Evolutionary conservation across 1,140 invertebrate species (phyloP).

Genomic region (Acromyrmex heyeri): DNA sequence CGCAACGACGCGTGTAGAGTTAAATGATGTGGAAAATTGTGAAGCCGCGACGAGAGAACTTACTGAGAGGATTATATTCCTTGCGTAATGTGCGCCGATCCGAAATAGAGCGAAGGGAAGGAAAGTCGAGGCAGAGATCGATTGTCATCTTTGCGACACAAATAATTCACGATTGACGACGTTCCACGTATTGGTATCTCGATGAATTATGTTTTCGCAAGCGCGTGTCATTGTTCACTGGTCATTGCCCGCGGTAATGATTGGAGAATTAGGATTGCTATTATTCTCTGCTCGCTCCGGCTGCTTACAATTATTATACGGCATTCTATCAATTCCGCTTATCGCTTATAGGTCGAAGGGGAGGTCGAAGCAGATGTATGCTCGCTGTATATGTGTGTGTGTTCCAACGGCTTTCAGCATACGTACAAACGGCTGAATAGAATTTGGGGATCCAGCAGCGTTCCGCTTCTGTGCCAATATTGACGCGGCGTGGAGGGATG

Average conservation of each 20-base stretch:
- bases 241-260: conserved; percentile 29
- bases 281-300: background rate
- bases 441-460: conserved; percentile 62
- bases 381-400: background rate
- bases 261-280: conserved; percentile 64
- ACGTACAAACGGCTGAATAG: conserved; percentile 46
- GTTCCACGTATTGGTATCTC: conserved; percentile 50
- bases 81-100: background rate
- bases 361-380: background rate
- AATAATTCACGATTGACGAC: conserved; percentile 68
- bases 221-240: conserved; percentile 41
- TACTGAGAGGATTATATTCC: conserved; percentile 16
- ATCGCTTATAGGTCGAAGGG: conserved; percentile 17
- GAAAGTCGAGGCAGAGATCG: conserved; percentile 18
- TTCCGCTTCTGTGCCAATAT: conserved; percentile 70
- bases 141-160: conserved; percentile 11
- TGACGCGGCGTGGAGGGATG: conserved; percentile 57
- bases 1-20: background rate
- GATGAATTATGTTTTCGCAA: conserved; percentile 55
- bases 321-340: conserved; percentile 69
- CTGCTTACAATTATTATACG: conserved; percentile 71
- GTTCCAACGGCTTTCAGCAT: conserved; percentile 21
- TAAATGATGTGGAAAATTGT: conserved; percentile 31
- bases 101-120: background rate
- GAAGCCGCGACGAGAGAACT: background rate